phyloP scores from a whole-genome alignment of 2,113 vertebrate species.

The Apistogramma diplotaenia region DNA sequence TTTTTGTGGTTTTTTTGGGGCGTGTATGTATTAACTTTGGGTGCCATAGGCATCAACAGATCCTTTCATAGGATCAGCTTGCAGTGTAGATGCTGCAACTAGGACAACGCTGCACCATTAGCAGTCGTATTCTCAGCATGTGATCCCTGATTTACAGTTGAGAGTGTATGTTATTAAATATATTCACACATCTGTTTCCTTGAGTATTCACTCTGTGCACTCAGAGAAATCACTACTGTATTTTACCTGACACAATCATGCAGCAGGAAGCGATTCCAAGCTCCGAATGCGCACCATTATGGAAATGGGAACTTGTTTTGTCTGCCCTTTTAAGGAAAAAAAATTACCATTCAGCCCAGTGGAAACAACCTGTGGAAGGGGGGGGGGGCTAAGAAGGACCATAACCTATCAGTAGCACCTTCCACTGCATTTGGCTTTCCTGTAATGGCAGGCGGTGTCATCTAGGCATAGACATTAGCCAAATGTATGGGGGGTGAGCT shows the following conservation, averaged over 20 bases:
- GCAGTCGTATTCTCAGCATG: neutral
- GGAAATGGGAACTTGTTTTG: neutral
- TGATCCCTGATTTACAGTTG: neutral
- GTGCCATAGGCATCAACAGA: constrained; percentile 37
- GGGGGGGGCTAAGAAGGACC: constrained; percentile 15
- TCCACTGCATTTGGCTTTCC: constrained; percentile 68
- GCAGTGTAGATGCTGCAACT: constrained; percentile 1
- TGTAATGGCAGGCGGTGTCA: constrained; percentile 50
- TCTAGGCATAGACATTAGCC: constrained; percentile 54
- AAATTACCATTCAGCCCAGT: constrained; percentile 24
- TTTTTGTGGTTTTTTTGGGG: constrained; percentile 9
- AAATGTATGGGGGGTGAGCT: constrained; percentile 61
- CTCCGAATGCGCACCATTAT: neutral
- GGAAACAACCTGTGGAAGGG: constrained; percentile 4
- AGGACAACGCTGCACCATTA: neutral
- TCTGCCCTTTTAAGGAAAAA: constrained; percentile 20
- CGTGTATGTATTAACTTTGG: neutral
- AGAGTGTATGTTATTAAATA: neutral
- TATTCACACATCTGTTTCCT: neutral
- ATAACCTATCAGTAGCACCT: constrained; percentile 38
- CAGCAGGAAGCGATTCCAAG: neutral
- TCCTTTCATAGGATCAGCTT: neutral
- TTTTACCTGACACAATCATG: neutral
- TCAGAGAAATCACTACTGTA: neutral
- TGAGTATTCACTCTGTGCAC: neutral